Percentiles rank a stretch among this genome's conserved stretches.
phyloP scores from a whole-genome alignment of 2,888 invertebrate genomes.

The Ptychoptera contaminata region DNA sequence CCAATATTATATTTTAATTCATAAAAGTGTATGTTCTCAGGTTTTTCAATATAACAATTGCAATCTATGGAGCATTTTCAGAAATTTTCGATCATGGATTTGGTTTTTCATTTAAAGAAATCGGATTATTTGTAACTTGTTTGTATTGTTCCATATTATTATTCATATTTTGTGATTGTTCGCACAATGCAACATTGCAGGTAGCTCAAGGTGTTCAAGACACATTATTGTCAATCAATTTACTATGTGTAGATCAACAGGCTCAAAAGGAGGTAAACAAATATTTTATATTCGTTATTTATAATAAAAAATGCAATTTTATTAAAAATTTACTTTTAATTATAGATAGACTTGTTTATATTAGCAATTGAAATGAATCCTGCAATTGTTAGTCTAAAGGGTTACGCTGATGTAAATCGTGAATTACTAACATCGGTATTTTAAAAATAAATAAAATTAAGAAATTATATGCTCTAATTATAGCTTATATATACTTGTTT shows the following conservation, averaged over 20 bases:
- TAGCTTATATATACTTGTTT: slow-evolving; percentile 17
- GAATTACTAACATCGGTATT: slow-evolving; percentile 46
- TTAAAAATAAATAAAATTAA: slow-evolving; percentile 7
- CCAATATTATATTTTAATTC: neutral
- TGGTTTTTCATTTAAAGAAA: slow-evolving; percentile 47
- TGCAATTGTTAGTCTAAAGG: slow-evolving; percentile 48
- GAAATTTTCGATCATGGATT: slow-evolving; percentile 52
- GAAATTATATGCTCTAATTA: neutral
- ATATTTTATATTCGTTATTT: neutral
- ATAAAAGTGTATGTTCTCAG: slow-evolving; percentile 19
- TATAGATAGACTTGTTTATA: slow-evolving; percentile 45
- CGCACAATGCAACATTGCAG: slow-evolving; percentile 45
- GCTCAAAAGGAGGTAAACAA: slow-evolving; percentile 41
- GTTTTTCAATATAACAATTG: slow-evolving; percentile 50
- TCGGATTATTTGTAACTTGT: slow-evolving; percentile 46
- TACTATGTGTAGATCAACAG: slow-evolving; percentile 39
- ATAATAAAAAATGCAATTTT: neutral
- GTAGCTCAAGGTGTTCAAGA: slow-evolving; percentile 48
- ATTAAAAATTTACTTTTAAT: slow-evolving; percentile 19
- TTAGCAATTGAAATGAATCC: slow-evolving; percentile 55
- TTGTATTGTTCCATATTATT: slow-evolving; percentile 43
- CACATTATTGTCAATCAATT: slow-evolving; percentile 40
- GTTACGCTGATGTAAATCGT: slow-evolving; percentile 48
- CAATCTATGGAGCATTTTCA: slow-evolving; percentile 48
- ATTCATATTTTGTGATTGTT: slow-evolving; percentile 50